Evolutionary conservation across 2,888 invertebrate species (phyloP), one percentile per base, ranked within the genome.

Genomic region (Caenorhabditis plicata): DNA sequence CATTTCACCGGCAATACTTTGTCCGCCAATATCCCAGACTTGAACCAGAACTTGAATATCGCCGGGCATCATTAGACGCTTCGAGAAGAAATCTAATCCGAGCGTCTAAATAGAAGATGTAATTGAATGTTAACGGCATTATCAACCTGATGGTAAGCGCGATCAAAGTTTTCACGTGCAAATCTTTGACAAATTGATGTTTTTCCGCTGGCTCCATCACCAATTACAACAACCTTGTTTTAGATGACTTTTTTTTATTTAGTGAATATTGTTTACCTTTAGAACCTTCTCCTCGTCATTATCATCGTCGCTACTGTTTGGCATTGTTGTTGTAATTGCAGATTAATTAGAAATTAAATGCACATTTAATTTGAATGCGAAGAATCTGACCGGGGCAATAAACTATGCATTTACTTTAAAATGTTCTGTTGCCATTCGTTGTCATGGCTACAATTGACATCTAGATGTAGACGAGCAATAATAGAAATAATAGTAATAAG

Each of bases 11-110:
- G 86, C 85, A 11, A 90, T 83, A 31, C 90, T 87, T 64, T 87
- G 87, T 19, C 92, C 91, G 38, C 90, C 89, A 48, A 92, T 87
- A 82, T 92, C 92, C 85, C 90, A 90, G 26, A 92, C 85, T 64
- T 78, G 79, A n/a, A 79, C 51, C 8, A 69, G 44, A 29, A 75
- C 77, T 25, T 56, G 65, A 25, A 62, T 23, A 17, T 82, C 83
- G 73, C 85, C 85, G 56, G 87, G 85, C 41, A 88, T 75, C 55
- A 84, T 82, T 35, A 87, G 83, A 75, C 87, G 84, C 78, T 88
- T 88, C 41, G 88, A 83, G 76, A 87, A 88, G 82, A 89, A 89
- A 78, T 89, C 89, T 11, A 89, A 85, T 1, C 89, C 89, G 25
- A 87, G 83, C 1, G 88, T 88, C 64, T 88, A 42, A 40, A 75